Percentiles rank a stretch among this genome's conserved stretches.
Evolutionary conservation across 2,113 vertebrate genomes (phyloP).

Genomic region (Telmatochromis brachygnathus): DNA sequence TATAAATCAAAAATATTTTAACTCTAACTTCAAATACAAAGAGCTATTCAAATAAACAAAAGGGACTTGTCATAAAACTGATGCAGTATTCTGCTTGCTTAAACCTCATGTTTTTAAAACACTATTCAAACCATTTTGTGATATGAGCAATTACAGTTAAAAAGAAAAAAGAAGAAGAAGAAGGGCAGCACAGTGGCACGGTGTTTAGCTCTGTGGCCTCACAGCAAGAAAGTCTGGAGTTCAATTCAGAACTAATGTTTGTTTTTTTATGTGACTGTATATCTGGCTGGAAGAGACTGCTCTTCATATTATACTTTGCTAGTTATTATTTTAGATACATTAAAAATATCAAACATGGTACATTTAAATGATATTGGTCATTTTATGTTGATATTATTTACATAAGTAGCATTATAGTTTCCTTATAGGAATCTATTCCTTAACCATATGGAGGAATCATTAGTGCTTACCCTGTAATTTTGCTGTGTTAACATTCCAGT

Average conservation of each 20-base stretch:
- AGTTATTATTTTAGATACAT: neutral
- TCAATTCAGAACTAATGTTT: neutral
- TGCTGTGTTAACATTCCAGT: neutral
- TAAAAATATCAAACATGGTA: neutral
- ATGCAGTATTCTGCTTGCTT: neutral
- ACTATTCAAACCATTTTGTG: neutral
- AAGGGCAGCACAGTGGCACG: neutral
- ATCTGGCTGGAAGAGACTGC: neutral
- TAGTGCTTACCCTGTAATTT: neutral
- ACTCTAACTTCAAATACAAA: neutral
- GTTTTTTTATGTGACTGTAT: neutral
- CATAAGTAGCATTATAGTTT: neutral
- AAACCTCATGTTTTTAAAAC: neutral
- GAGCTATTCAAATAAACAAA: neutral
- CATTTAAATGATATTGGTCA: neutral
- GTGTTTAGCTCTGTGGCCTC: neutral
- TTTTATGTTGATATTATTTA: neutral
- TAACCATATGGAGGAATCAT: neutral
- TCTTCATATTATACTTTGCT: neutral
- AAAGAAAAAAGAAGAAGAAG: neutral
- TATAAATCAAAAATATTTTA: neutral
- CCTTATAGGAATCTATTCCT: neutral
- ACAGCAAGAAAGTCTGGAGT: neutral
- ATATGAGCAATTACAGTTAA: neutral
- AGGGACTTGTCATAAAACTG: neutral